Evolutionary conservation across 2,888 invertebrate species (phyloP).

Genomic region (Acanthosepion esculentum): DNA sequence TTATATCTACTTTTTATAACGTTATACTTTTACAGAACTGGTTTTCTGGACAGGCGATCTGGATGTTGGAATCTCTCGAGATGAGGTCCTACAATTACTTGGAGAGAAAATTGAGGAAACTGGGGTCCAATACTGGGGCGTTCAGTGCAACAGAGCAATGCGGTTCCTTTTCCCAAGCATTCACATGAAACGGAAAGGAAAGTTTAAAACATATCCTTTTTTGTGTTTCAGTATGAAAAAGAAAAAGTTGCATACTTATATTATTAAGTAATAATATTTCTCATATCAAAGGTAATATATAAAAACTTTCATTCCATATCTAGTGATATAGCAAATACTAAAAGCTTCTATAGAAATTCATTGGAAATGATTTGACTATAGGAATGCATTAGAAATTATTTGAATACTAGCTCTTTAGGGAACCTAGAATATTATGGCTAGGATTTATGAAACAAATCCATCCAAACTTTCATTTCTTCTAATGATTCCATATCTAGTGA

Average conservation of each 20-base stretch:
- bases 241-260: no score
- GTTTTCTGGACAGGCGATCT: constrained; percentile 65
- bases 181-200: constrained; percentile 67
- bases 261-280: no score
- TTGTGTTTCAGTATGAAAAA: not conserved
- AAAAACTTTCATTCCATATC: no score
- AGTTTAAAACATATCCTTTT: constrained; percentile 71
- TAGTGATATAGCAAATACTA: no score
- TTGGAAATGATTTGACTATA: no score
- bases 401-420: no score
- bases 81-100: constrained; percentile 62
- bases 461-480: no score
- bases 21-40: constrained; percentile 55
- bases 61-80: constrained; percentile 62
- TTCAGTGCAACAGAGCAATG: constrained; percentile 68
- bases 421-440: no score
- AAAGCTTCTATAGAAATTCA: no score
- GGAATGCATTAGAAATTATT: not conserved
- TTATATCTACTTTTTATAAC: not conserved
- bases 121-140: constrained; percentile 64
- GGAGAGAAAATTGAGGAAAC: constrained; percentile 58
- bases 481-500: no score
- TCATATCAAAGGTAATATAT: no score
- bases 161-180: constrained; percentile 64
- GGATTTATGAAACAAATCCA: no score